Conservation (phyloP, 2,113 vertebrate species). For the Micromys minutus region DNA sequence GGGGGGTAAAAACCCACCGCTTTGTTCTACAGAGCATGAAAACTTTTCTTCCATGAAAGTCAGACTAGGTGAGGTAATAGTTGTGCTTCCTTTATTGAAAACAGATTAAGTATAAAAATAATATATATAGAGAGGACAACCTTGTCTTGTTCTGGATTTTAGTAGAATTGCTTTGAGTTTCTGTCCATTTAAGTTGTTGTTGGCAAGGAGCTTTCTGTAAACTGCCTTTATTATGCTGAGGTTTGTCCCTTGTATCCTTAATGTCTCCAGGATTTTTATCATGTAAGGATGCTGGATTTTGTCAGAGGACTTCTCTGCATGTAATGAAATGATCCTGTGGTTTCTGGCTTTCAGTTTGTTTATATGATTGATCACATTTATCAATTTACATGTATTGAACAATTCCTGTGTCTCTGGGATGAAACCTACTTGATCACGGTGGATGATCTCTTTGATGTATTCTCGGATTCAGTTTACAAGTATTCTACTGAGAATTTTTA, state of each 20-base stretch:
- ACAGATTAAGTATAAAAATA: no score
- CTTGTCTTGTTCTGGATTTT: neutral
- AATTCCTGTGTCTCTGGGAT: neutral
- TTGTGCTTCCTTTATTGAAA: neutral
- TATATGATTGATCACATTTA: neutral
- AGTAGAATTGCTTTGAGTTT: neutral
- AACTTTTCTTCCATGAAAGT: neutral
- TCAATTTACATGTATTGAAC: neutral
- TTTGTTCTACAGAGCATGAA: neutral
- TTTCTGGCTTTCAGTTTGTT: neutral
- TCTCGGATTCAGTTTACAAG: neutral
- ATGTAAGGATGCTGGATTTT: neutral
- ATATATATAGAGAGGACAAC: neutral
- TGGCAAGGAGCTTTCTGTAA: neutral
- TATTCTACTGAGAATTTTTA: neutral
- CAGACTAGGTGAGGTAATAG: neutral
- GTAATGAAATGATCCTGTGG: neutral
- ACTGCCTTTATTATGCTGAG: neutral
- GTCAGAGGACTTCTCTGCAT: neutral
- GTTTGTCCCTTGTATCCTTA: neutral
- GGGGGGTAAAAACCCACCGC: neutral
- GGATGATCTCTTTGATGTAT: neutral
- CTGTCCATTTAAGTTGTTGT: neutral
- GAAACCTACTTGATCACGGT: neutral
- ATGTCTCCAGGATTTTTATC: neutral